Conservation (phyloP, 2,888 invertebrate species). For the Cephus pulcher region DNA sequence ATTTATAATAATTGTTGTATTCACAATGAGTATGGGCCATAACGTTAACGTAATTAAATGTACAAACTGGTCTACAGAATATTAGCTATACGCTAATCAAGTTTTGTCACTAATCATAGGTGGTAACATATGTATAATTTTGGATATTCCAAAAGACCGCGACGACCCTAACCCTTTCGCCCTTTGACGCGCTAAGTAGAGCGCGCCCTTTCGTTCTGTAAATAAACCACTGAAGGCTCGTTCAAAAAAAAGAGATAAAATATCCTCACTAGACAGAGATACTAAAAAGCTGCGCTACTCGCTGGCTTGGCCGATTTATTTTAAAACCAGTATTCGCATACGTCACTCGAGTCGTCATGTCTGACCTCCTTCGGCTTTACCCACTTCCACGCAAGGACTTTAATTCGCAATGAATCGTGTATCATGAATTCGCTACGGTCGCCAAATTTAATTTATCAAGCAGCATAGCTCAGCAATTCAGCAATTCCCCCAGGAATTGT, state of each 20-base stretch:
- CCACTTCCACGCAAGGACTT: not conserved
- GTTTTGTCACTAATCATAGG: constrained; percentile 46
- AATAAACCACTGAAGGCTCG: not conserved
- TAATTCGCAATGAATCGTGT: not conserved
- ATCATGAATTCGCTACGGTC: not conserved
- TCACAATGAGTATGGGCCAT: constrained; percentile 55
- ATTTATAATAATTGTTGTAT: constrained; percentile 55
- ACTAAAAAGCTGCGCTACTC: not conserved
- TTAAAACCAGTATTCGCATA: not conserved
- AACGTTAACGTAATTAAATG: constrained; percentile 51
- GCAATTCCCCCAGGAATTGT: not conserved
- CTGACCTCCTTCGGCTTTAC: not conserved
- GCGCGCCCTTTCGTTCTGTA: not conserved
- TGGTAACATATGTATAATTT: constrained; percentile 30
- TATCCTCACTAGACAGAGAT: not conserved
- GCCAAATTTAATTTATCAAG: not conserved
- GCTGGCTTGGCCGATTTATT: not conserved
- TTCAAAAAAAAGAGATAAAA: not conserved
- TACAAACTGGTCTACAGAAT: constrained; percentile 55
- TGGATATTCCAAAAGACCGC: constrained; percentile 2
- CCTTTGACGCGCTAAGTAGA: not conserved
- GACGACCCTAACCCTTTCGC: not conserved
- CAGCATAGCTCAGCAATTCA: not conserved
- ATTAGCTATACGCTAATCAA: constrained; percentile 37
- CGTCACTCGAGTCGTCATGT: not conserved